phyloP scores from a whole-genome alignment of 2,888 invertebrate species.

The Ectemnius lituratus region DNA sequence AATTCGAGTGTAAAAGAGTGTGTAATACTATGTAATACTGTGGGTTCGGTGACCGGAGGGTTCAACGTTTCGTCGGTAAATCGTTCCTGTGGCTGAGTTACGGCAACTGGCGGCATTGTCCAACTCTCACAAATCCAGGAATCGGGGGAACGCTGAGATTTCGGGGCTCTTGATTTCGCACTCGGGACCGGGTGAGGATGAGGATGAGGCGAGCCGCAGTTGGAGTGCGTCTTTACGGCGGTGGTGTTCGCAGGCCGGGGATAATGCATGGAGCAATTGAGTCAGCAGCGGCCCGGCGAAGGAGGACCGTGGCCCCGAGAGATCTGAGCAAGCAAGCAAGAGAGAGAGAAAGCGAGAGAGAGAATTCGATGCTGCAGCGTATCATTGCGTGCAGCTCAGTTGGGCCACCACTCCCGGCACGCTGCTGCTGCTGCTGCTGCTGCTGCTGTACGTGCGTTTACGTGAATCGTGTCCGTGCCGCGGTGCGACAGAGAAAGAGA shows the following conservation, averaged over 20 bases:
- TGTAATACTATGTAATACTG: background rate
- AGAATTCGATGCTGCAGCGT: slow-evolving; percentile 48
- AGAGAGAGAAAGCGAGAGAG: slow-evolving; percentile 32
- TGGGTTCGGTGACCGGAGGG: background rate
- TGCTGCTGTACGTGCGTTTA: slow-evolving; percentile 52
- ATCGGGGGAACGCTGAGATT: background rate
- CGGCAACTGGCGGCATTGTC: no score
- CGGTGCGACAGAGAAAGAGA: slow-evolving; percentile 20
- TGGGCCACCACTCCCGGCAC: no score
- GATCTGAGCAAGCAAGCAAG: slow-evolving; percentile 24
- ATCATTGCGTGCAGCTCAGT: slow-evolving; percentile 34
- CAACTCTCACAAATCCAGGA: background rate
- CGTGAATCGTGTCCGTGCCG: slow-evolving; percentile 60
- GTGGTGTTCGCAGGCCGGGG: background rate
- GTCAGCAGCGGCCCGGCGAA: slow-evolving; percentile 24
- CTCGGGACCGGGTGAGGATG: no score
- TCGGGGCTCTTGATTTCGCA: background rate
- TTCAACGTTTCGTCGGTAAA: background rate
- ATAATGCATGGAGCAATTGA: slow-evolving; percentile 25
- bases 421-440: slow-evolving; percentile 10
- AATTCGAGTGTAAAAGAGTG: no score
- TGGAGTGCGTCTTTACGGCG: background rate
- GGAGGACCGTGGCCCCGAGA: slow-evolving; percentile 9
- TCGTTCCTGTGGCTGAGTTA: background rate
- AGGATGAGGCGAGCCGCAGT: no score